phyloP scores from a whole-genome alignment of 2,888 invertebrate species.

The Ashinkailepas kermadecensis region DNA sequence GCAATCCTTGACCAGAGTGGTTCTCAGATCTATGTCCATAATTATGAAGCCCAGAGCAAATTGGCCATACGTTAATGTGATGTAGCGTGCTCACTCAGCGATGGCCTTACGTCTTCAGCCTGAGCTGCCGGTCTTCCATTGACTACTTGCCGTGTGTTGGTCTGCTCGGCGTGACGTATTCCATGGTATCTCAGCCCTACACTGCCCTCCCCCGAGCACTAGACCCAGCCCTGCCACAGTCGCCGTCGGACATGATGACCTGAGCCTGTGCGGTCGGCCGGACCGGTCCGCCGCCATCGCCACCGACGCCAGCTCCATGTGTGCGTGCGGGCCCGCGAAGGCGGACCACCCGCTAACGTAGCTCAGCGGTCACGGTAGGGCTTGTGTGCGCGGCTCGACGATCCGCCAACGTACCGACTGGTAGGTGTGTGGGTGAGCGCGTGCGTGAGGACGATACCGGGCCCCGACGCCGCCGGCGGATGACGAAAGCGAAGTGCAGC shows the following conservation, averaged over 20 bases:
- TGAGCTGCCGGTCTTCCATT: too few species aligned
- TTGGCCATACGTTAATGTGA: too few species aligned
- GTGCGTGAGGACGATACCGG: not conserved
- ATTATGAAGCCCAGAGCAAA: too few species aligned
- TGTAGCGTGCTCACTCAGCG: too few species aligned
- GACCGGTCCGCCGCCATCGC: not conserved
- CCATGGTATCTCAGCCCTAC: too few species aligned
- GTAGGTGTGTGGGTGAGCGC: not conserved
- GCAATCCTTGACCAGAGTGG: too few species aligned
- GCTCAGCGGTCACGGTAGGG: not conserved
- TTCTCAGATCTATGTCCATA: too few species aligned
- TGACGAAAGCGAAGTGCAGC: constrained; percentile 13
- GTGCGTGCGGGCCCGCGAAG: too few species aligned
- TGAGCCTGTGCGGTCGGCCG: not conserved
- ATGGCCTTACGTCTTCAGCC: too few species aligned
- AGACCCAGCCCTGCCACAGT: not conserved
- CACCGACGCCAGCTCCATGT: not conserved
- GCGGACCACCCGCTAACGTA: too few species aligned
- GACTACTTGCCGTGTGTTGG: not conserved
- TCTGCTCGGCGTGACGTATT: not conserved
- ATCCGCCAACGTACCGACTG: not conserved
- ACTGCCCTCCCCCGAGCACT: not conserved
- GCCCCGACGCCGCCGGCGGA: not conserved
- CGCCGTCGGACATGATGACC: not conserved
- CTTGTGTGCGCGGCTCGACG: not conserved